Evolutionary conservation across 2,797 vertebrate genomes (phyloP).

Genomic region (Anableps anableps): DNA sequence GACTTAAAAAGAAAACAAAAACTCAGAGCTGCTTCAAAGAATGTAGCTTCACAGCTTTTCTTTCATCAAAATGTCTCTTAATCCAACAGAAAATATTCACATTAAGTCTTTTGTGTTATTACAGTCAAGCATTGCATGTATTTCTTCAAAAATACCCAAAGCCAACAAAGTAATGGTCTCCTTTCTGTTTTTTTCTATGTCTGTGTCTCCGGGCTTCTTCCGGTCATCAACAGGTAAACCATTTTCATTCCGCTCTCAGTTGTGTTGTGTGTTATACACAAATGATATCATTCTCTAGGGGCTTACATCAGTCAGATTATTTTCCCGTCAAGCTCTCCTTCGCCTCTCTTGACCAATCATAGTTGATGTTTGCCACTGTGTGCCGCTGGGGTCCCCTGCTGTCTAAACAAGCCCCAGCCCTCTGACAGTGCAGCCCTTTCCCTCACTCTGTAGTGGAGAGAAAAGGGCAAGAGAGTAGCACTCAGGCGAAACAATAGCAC

Average conservation of each 20-base stretch:
- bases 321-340: constrained; percentile 67
- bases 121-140: constrained; percentile 20
- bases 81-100: constrained; percentile 42
- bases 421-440: constrained; percentile 59
- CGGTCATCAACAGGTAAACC: constrained; percentile 76
- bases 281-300: constrained; percentile 48
- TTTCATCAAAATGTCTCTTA: constrained; percentile 56
- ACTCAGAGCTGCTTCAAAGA: constrained; percentile 49
- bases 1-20: constrained; percentile 39
- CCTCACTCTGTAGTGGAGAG: constrained; percentile 66
- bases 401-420: constrained; percentile 66
- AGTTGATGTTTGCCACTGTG: constrained; percentile 73
- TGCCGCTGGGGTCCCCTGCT: constrained; percentile 65
- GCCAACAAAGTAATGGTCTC: constrained; percentile 51
- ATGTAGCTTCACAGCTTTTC: constrained; percentile 39
- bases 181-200: constrained; percentile 54
- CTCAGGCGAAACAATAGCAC: constrained; percentile 76
- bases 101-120: constrained; percentile 49
- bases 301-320: constrained; percentile 56
- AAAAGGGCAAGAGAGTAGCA: constrained; percentile 79
- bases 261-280: constrained; percentile 41
- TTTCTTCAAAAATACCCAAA: constrained; percentile 33
- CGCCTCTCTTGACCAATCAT: constrained; percentile 71
- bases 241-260: constrained; percentile 27
- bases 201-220: constrained; percentile 38